Evolutionary conservation across 2,113 vertebrate genomes (phyloP), one percentile per base, ranked within the genome.

Genomic region (Labeo catla): DNA sequence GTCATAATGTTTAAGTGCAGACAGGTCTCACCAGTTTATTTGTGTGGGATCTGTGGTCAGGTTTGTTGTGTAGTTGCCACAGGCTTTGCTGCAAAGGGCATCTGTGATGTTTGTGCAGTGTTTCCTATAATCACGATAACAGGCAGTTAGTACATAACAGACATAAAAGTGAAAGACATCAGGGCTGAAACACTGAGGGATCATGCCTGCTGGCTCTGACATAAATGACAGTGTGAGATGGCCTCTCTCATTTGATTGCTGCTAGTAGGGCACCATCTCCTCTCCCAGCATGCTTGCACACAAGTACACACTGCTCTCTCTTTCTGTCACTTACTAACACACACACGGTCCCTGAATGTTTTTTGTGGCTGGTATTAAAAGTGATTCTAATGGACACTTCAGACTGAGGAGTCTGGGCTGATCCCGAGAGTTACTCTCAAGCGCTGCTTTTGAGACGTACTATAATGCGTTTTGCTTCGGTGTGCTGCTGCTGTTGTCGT

Each of bases 1-100:
- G 8, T 52, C 23, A 52, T 23, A 16, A 36, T 8, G 23, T 77
- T 11, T 34, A 43, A 79, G 54, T n/a, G 5, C 16, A 57, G 23
- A 43, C 2, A 45, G 6, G 28, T 83, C 92, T 19, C 88, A 95
- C 95, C 95, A 95, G 83, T 94, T 87, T 88, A 95, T 95, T 45
- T 88, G 87, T 77, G 61, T 0, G 1, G 88, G 65, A 49, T 91
- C 87, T n/a, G 87, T 50, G 10, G 88, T 91, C 76, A 52, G 70
- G 72, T 88, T 86, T 63, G 57, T 10, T n/a, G 66, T 16, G 39
- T 87, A 81, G 57, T 88, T 90, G 79, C 86, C 52, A 63, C 86
- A 87, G 78, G 84, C 80, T 84, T 85, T 88, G 88, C 36, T 74
- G 90, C 76, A 77, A 1, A 81, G 86, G 45, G 80, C 8, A 10